Evolutionary conservation across 2,113 vertebrate genomes (phyloP).

Genomic region (Ovis canadensis): DNA sequence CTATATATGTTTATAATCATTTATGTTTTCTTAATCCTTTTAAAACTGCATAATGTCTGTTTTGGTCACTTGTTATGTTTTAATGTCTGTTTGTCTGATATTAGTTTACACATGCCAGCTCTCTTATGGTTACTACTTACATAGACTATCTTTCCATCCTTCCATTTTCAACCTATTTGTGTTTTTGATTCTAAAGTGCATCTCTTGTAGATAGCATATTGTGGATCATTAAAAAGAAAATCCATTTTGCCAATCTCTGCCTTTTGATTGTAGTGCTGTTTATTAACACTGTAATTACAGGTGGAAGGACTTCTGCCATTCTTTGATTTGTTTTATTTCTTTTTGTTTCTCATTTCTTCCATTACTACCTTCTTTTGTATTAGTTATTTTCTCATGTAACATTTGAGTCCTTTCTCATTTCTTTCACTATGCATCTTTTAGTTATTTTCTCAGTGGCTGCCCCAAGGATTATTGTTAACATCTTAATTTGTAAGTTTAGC

Average conservation of each 20-base stretch:
- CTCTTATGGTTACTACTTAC: neutral
- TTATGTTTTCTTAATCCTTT: neutral
- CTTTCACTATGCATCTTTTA: neutral
- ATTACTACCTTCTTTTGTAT: neutral
- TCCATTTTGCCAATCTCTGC: neutral
- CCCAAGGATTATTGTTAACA: neutral
- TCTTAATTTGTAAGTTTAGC: neutral
- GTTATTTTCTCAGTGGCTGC: neutral
- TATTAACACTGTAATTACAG: neutral
- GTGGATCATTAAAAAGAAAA: neutral
- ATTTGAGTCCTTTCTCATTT: slow-evolving; percentile 31
- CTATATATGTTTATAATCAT: neutral
- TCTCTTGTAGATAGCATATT: neutral
- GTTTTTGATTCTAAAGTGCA: neutral
- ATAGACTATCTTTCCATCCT: neutral
- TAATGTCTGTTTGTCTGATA: neutral
- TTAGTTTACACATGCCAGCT: neutral
- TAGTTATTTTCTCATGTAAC: neutral
- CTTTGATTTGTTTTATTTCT: neutral
- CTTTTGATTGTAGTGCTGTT: neutral
- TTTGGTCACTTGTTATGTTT: neutral
- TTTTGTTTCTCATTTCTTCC: neutral
- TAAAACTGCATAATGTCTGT: neutral
- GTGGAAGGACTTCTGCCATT: neutral
- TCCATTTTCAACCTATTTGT: neutral